Evolutionary conservation across 2,113 vertebrate species (phyloP).

Genomic region (Entomyzon cyanotis): DNA sequence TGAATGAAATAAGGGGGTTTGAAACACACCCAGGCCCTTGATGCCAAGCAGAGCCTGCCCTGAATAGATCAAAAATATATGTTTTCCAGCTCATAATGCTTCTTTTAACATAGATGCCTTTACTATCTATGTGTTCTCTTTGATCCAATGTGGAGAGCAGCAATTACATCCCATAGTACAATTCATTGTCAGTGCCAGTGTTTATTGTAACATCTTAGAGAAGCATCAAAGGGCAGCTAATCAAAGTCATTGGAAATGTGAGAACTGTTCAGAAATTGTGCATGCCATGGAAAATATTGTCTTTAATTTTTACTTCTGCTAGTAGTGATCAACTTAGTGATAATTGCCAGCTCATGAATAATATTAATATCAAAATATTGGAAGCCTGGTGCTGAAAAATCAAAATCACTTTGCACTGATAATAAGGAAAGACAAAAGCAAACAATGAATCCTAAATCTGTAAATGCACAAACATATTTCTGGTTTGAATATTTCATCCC

Average conservation of each 20-base stretch:
- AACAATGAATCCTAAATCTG: slow-evolving; percentile 70
- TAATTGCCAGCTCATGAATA: slow-evolving; percentile 72
- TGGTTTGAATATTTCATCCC: neutral
- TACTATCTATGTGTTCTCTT: neutral
- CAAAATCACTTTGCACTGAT: neutral
- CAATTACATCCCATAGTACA: neutral
- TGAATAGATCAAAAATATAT: neutral
- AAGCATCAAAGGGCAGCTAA: neutral
- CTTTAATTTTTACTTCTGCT: neutral
- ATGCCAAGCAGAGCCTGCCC: neutral
- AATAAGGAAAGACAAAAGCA: slow-evolving; percentile 28
- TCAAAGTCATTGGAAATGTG: neutral
- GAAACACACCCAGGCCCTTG: neutral
- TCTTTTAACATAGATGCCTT: neutral
- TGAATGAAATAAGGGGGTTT: neutral
- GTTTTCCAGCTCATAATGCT: neutral
- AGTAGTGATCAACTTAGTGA: neutral
- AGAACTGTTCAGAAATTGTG: neutral
- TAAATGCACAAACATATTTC: slow-evolving; percentile 52
- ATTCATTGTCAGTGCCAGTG: neutral
- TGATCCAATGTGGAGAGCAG: neutral
- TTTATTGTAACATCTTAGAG: neutral
- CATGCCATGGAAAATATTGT: neutral
- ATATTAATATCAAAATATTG: slow-evolving; percentile 10
- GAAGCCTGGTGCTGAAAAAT: slow-evolving; percentile 35